Evolutionary conservation across 2,888 invertebrate genomes (phyloP), one percentile per base, ranked within the genome.

Genomic region (Amblyteles armatorius): DNA sequence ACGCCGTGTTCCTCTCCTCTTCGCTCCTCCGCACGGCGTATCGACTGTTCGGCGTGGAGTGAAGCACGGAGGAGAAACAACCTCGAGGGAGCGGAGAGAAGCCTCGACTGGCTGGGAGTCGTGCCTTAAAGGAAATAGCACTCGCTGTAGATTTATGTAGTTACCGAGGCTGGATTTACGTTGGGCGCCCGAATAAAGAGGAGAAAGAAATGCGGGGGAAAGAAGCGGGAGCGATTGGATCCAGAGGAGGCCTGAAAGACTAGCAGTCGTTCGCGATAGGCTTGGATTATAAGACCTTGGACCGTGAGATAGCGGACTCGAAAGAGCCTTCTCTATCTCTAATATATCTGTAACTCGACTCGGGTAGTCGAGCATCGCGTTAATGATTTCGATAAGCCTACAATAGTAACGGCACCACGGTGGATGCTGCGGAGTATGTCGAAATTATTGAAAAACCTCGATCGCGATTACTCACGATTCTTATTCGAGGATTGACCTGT

Each of bases 51-150:
- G 55, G 65, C 11, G 36, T 3, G n/a, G 76, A 77, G 52, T 22
- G 63, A 77, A 77, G 76, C 36, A 67, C 26, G 67, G 29, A 16
- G 40, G 44, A 67, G 67, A 78, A 77, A 68, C 72, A 80, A 68
- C 65, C 76, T 67, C 72, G 73, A 65, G 78, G 73, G 67, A 55
- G 72, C 52, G 63, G 48, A 71, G 55, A 60, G 68, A 83, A 63
- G 72, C 65, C 29, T 76, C 71, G 79, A 50, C 52, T 77, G 16
- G 44, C 52, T 67, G 36, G 33, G 52, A 73, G 68, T 79, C 74
- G 80, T 83, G 78, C 77, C 79, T 85, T 76, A 76, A 72, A 83
- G 83, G 71, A 83, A 86, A 86, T 86, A 79, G 78, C 80, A 80
- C 65, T 73, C 52, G 48, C 63, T 65, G 74, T 79, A 81, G 84